These are phyloP conservation scores for Eclectus roratus DNA, from an alignment of 2,113 vertebrate species.

Conservation along the genomic window DNA sequence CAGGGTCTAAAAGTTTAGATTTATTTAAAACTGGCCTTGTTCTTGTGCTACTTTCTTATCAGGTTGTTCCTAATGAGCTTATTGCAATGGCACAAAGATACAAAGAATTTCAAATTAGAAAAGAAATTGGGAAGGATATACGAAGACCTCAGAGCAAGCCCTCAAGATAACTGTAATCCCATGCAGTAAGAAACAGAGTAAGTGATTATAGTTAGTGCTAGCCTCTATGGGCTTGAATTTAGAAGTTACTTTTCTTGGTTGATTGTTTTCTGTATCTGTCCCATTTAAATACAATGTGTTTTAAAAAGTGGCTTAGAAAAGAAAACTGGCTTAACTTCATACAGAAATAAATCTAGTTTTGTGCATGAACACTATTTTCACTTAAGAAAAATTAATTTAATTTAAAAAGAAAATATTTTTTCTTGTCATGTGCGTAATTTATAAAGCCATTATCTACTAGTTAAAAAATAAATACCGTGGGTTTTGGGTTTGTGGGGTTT, in stretches of 20 bases:
- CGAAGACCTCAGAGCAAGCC: constrained; percentile 26
- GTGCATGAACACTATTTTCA: not conserved
- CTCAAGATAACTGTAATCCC: constrained; percentile 5
- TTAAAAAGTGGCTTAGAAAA: not conserved
- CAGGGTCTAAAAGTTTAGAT: not conserved
- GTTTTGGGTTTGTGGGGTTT: not conserved
- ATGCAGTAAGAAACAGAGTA: not conserved
- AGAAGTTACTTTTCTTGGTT: not conserved
- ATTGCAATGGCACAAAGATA: constrained; percentile 89
- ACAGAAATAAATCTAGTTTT: not conserved
- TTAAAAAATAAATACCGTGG: not conserved
- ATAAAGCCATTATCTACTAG: not conserved
- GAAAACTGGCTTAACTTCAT: not conserved
- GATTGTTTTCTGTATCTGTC: not conserved
- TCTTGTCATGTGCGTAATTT: not conserved
- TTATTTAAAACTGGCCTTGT: not conserved
- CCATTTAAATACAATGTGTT: not conserved
- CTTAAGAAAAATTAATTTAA: not conserved
- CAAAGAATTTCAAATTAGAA: constrained; percentile 76
- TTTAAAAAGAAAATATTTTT: not conserved
- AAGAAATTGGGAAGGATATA: constrained; percentile 75
- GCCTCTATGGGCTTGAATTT: not conserved
- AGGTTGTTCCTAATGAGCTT: constrained; percentile 88
- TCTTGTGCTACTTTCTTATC: not conserved
- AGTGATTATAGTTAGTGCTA: not conserved